Conservation (phyloP, 2,113 vertebrate species). For the human region GRCh38 chr19:33578501-33579000, state of each 20-base stretch:
- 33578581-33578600: neutral
- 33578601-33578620: neutral
- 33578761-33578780: neutral
- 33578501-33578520: neutral
- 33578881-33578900: rapidly evolving
- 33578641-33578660: neutral
- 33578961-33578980: neutral
- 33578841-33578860: neutral
- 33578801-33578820: rapidly evolving
- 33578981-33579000: neutral
- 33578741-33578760: too few species aligned
- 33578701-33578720: neutral
- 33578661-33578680: rapidly evolving
- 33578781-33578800: neutral
- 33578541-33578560: neutral
- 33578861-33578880: rapidly evolving
- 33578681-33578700: neutral
- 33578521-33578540: neutral
- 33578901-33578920: neutral
- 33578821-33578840: neutral
- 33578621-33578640: neutral
- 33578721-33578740: neutral
- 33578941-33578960: neutral
- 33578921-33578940: neutral
- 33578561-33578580: neutral